These are phyloP conservation scores for Chlorodrepanis virens DNA, from an alignment of 2,113 vertebrate genomes.

Conservation along the genomic window DNA sequence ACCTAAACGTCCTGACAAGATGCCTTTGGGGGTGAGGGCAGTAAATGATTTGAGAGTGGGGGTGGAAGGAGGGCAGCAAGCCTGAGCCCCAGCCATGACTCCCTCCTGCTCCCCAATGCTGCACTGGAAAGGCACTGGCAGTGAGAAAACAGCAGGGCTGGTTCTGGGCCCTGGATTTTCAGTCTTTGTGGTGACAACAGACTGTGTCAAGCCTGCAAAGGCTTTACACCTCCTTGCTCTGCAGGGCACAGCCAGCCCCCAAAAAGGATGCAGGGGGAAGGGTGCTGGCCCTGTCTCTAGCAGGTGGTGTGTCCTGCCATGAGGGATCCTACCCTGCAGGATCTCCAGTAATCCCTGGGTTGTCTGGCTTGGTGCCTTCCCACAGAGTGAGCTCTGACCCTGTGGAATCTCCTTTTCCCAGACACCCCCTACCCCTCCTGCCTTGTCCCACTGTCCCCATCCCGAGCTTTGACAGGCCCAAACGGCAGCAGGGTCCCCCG, in stretches of 20 bases:
- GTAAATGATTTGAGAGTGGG: background rate
- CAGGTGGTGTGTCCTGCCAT: accelerated
- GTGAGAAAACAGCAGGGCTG: background rate
- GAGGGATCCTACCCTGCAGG: background rate
- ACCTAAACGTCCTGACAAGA: background rate
- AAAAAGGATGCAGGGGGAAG: background rate
- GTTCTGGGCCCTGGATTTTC: background rate
- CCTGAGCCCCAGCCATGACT: background rate
- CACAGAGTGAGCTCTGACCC: background rate
- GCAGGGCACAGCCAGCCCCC: background rate
- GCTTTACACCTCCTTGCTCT: background rate
- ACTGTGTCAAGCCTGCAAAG: background rate
- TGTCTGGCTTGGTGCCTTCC: background rate
- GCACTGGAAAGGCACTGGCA: background rate
- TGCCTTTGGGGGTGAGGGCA: background rate
- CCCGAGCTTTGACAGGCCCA: background rate
- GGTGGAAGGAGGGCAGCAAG: background rate
- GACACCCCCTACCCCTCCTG: background rate
- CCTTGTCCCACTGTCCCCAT: background rate
- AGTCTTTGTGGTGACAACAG: background rate
- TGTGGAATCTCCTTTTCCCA: background rate
- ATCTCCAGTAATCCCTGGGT: background rate
- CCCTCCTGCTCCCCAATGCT: too few relatives aligned
- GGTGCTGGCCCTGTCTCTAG: background rate
- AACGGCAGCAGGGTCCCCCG: background rate